Evolutionary conservation across 2,113 vertebrate genomes (phyloP).

Genomic region (Saguinus midas): DNA sequence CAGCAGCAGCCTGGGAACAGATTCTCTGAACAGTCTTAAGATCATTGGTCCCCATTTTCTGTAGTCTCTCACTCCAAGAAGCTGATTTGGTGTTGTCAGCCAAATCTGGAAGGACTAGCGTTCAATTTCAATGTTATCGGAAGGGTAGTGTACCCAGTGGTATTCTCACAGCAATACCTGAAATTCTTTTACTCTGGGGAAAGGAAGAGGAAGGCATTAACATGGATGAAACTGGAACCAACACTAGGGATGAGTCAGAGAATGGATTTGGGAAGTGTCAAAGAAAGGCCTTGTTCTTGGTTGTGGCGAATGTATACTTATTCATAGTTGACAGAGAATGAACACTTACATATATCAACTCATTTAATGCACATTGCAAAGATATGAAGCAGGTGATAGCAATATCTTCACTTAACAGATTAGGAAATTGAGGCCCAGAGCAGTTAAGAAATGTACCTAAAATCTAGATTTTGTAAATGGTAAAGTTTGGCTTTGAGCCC

Average conservation of each 20-base stretch:
- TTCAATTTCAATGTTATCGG: neutral
- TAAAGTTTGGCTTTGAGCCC: slow-evolving; percentile 13
- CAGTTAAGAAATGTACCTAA: neutral
- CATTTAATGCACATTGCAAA: neutral
- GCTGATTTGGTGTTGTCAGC: neutral
- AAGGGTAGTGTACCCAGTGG: neutral
- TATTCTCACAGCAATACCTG: neutral
- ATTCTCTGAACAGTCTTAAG: neutral
- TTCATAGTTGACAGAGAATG: neutral
- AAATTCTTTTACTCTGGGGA: neutral
- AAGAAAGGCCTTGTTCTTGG: neutral
- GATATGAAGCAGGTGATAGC: neutral
- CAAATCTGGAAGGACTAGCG: neutral
- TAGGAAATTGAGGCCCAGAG: neutral
- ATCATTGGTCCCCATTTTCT: neutral
- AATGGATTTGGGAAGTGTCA: neutral
- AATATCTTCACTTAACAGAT: neutral
- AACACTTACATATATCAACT: neutral
- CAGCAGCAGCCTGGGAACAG: neutral
- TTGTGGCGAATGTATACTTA: neutral
- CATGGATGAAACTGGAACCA: neutral
- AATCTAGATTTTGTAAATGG: neutral
- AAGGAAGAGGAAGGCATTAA: neutral
- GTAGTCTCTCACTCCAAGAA: neutral
- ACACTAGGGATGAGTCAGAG: neutral